Conservation (phyloP, 1,140 invertebrate genomes). For the Aphelenchoides besseyi region DNA sequence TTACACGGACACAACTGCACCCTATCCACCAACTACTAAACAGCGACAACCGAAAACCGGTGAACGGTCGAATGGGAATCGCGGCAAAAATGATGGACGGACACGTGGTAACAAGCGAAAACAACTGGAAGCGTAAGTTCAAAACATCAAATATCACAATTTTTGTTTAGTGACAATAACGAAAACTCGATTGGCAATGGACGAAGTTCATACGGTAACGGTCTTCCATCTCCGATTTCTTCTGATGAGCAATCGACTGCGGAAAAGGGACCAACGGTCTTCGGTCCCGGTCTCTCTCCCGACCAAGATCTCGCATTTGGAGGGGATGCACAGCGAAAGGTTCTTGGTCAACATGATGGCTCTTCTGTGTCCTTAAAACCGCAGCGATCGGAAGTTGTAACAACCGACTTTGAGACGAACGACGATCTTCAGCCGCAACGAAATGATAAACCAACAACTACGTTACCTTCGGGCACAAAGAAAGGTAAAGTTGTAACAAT, state of each 20-base stretch:
- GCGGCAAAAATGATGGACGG: not conserved
- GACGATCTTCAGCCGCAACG: constrained; percentile 42
- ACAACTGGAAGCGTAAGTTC: constrained; percentile 10
- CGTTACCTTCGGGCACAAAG: constrained; percentile 3
- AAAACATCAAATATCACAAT: not conserved
- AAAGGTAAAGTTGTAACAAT: not conserved
- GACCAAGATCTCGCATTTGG: constrained; percentile 38
- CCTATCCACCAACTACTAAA: constrained; percentile 14
- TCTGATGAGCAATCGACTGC: constrained; percentile 4
- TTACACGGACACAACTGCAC: constrained; percentile 8
- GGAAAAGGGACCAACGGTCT: constrained; percentile 31
- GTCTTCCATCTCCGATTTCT: constrained; percentile 17
- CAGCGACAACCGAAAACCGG: constrained; percentile 19
- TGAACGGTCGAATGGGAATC: constrained; percentile 23
- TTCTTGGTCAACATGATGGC: constrained; percentile 20
- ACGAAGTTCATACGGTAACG: constrained; percentile 13
- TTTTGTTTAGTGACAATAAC: not conserved
- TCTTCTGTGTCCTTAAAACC: constrained; percentile 20
- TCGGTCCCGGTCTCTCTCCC: constrained; percentile 38
- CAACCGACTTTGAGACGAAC: constrained; percentile 57
- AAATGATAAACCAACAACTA: constrained; percentile 3
- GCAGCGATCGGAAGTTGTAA: constrained; percentile 27
- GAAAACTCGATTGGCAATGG: not conserved
- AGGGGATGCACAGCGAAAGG: constrained; percentile 21
- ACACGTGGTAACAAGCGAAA: not conserved